A percentile compares a stretch with the other conserved stretches of the same genome.
Evolutionary conservation across 2,113 vertebrate genomes (phyloP).

Genomic region (Emydura subglobosa): DNA sequence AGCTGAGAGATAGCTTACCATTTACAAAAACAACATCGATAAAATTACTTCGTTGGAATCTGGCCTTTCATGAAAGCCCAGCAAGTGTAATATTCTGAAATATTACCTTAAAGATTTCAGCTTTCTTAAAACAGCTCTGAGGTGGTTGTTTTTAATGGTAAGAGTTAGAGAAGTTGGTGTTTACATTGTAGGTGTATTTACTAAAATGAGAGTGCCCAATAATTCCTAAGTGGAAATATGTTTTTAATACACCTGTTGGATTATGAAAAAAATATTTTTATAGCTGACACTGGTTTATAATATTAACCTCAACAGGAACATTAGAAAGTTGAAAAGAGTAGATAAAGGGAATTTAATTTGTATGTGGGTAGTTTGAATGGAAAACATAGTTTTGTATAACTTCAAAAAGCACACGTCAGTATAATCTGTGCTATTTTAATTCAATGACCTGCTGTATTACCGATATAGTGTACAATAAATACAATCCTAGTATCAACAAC

Average conservation of each 20-base stretch:
- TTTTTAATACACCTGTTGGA: not conserved
- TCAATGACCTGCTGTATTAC: not conserved
- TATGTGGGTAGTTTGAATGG: not conserved
- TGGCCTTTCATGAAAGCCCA: not conserved
- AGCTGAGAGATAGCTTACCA: not conserved
- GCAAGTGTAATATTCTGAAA: not conserved
- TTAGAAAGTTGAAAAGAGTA: not conserved
- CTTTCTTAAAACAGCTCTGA: not conserved
- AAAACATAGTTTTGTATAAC: not conserved
- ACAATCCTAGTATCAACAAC: not conserved
- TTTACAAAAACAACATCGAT: not conserved
- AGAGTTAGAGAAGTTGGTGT: not conserved
- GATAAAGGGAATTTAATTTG: not conserved
- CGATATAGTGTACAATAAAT: not conserved
- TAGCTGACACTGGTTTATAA: not conserved
- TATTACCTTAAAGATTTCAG: not conserved
- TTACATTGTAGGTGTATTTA: not conserved
- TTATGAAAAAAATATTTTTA: not conserved
- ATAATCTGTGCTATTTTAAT: not conserved
- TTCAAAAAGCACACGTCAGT: conserved; percentile 5
- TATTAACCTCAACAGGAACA: not conserved
- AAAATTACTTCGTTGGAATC: not conserved
- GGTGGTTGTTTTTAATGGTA: not conserved
- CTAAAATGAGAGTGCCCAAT: not conserved
- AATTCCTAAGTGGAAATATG: not conserved